phyloP scores from a whole-genome alignment of 2,797 vertebrate species.

The Urophycis tenuis region DNA sequence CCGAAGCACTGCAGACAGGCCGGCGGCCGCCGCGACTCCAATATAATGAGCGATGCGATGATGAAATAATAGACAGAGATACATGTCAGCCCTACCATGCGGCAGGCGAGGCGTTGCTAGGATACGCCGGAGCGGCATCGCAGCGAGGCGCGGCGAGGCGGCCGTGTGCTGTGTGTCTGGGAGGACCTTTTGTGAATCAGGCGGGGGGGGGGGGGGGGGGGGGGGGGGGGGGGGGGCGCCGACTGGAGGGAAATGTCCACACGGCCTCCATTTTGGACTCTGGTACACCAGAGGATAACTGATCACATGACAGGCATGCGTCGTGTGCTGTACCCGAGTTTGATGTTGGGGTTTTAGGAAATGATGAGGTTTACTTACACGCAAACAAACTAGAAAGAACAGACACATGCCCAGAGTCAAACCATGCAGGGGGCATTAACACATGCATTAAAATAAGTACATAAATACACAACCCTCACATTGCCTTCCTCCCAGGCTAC shows the following conservation, averaged over 20 bases:
- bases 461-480: neutral
- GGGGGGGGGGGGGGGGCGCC: too few species aligned
- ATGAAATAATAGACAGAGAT: neutral
- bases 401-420: neutral
- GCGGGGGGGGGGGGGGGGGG: too few species aligned
- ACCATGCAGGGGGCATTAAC: neutral
- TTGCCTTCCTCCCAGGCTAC: neutral
- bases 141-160: neutral
- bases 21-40: too few species aligned
- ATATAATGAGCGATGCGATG: too few species aligned
- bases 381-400: neutral
- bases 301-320: neutral
- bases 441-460: neutral
- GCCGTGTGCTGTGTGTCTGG: neutral
- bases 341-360: neutral
- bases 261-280: neutral
- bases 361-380: neutral
- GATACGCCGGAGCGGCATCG: neutral
- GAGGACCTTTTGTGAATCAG: neutral
- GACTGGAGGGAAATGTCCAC: too few species aligned
- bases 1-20: neutral
- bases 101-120: neutral
- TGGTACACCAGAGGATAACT: neutral
- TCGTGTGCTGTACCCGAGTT: neutral
- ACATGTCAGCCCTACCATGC: neutral